Evolutionary conservation across 1,140 invertebrate species (phyloP).

Genomic region (Drosophila arizonae): DNA sequence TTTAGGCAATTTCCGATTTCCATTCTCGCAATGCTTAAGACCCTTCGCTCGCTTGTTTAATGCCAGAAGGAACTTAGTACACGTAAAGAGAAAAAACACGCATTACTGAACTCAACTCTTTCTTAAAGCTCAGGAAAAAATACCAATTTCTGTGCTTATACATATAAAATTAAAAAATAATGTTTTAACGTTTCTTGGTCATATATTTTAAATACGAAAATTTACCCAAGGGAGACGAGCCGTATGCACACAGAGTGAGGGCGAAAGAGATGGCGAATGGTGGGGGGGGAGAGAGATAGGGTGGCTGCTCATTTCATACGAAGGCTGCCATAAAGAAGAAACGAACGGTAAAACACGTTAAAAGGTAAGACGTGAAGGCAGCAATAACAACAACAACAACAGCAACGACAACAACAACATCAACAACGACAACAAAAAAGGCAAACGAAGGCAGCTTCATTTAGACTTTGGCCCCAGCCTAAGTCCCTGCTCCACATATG

Average conservation of each 20-base stretch:
- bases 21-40: too few relatives aligned
- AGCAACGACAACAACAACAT: conserved; percentile 6
- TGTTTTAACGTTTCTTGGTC: conserved; percentile 75
- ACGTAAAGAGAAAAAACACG: too few relatives aligned
- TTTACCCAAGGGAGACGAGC: conserved; percentile 73
- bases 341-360: conserved; percentile 78
- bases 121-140: conserved; percentile 46
- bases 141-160: conserved; percentile 37
- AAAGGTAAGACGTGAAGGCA: conserved; percentile 73
- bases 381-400: conserved; percentile 40
- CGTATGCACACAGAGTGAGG: conserved; percentile 27
- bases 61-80: too few relatives aligned
- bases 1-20: too few relatives aligned
- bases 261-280: neutral
- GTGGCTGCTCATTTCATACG: conserved; percentile 72
- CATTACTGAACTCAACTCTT: neutral
- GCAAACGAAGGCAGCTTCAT: conserved; percentile 68
- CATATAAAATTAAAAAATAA: conserved; percentile 74
- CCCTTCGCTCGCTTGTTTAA: too few relatives aligned
- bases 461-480: conserved; percentile 65
- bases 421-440: conserved; percentile 46
- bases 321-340: conserved; percentile 68
- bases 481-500: conserved; percentile 71
- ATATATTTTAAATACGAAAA: conserved; percentile 80
- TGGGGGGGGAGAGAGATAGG: neutral